Percentiles rank a stretch among this genome's conserved stretches.
These are phyloP conservation scores for Danionella dracula DNA, from an alignment of 2,797 vertebrate genomes.

Conservation along the genomic window DNA sequence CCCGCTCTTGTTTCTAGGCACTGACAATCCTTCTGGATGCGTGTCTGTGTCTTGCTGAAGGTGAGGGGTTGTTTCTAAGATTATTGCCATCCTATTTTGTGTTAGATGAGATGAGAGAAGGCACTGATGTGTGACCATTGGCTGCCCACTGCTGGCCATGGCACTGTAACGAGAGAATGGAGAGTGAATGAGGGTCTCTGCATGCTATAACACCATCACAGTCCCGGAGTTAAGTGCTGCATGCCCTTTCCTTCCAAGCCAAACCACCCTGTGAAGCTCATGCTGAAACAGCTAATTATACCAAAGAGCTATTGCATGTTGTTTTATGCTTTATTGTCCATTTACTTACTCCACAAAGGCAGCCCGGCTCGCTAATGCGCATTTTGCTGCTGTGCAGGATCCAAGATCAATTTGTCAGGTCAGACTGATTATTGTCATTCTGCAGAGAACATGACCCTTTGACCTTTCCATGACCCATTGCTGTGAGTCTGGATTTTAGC, in stretches of 20 bases:
- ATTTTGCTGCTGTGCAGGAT: constrained; percentile 37
- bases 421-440: constrained; percentile 51
- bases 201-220: constrained; percentile 50
- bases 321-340: constrained; percentile 50
- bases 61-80: constrained; percentile 49
- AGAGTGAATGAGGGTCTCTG: constrained; percentile 6
- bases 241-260: constrained; percentile 61
- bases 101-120: constrained; percentile 66
- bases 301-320: constrained; percentile 58
- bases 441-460: constrained; percentile 43
- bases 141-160: constrained; percentile 73
- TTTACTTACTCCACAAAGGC: constrained; percentile 45
- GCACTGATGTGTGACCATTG: constrained; percentile 74
- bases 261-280: constrained; percentile 40
- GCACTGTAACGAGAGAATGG: constrained; percentile 62
- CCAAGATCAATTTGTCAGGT: constrained; percentile 55
- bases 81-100: constrained; percentile 61
- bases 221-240: constrained; percentile 54
- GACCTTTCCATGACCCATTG: constrained; percentile 44
- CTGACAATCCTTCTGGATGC: constrained; percentile 57
- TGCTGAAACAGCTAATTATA: constrained; percentile 69
- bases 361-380: constrained; percentile 41
- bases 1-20: constrained; percentile 65
- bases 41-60: constrained; percentile 30
- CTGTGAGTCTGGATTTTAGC: constrained; percentile 44